phyloP scores from a whole-genome alignment of 2,797 vertebrate species.

The Lithobates pipiens region DNA sequence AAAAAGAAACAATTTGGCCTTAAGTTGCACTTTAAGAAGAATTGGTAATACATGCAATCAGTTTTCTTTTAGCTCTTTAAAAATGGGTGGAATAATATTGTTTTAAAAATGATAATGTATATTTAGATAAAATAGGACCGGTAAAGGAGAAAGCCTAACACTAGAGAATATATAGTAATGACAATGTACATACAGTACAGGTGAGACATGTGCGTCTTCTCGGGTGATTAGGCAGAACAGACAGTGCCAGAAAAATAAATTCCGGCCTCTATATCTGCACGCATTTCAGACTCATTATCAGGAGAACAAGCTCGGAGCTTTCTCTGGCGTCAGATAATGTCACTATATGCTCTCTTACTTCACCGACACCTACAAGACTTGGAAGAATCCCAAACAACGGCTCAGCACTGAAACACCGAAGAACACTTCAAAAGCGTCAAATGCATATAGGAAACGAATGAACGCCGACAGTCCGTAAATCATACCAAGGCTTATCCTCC shows the following conservation, averaged over 20 bases:
- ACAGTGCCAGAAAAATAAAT: constrained; percentile 1
- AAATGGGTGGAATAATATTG: no score
- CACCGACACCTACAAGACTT: constrained; percentile 15
- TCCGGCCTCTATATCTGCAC: background rate
- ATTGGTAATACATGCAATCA: no score
- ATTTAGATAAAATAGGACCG: no score
- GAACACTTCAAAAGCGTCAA: constrained; percentile 27
- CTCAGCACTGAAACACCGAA: constrained; percentile 2
- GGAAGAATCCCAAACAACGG: constrained; percentile 13
- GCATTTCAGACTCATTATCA: constrained; percentile 3
- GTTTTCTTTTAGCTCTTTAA: no score
- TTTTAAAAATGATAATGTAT: no score
- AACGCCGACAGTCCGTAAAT: constrained; percentile 9
- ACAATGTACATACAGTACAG: background rate
- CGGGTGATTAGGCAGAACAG: background rate
- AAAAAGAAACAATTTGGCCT: no score
- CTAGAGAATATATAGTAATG: no score
- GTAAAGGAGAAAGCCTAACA: no score
- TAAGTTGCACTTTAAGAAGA: no score
- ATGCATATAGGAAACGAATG: background rate
- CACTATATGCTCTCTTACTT: constrained; percentile 28
- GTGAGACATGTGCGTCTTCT: background rate
- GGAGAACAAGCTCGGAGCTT: constrained; percentile 17
- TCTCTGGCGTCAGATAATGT: constrained; percentile 30
- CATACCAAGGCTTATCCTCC: no score